A percentile compares a stretch with the other conserved stretches of the same genome.
These are phyloP conservation scores for Iselma pallidipennis DNA, from an alignment of 2,888 invertebrate species.

Conservation along the genomic window DNA sequence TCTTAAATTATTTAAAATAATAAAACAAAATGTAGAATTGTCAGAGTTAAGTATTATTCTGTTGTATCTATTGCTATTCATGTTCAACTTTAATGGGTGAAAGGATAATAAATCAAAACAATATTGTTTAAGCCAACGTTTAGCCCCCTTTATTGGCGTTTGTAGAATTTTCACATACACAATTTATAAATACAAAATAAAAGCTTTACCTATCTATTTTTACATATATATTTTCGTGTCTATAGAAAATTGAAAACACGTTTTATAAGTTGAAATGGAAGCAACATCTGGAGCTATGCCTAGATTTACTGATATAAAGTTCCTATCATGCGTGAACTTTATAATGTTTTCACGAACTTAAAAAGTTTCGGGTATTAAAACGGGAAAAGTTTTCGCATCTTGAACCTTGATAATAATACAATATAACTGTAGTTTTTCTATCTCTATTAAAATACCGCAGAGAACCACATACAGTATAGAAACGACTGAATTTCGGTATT, in stretches of 20 bases:
- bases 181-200: not conserved
- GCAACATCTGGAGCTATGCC: conserved; percentile 28
- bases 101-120: too few species aligned
- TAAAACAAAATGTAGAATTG: too few species aligned
- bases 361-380: conserved; percentile 24
- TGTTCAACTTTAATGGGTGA: too few species aligned
- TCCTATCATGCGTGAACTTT: conserved; percentile 29
- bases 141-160: too few species aligned
- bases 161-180: too few species aligned
- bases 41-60: too few species aligned
- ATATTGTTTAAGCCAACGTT: too few species aligned
- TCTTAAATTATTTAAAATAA: too few species aligned
- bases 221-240: not conserved
- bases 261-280: conserved; percentile 27
- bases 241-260: conserved; percentile 27
- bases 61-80: too few species aligned
- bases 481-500: too few species aligned
- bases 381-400: conserved; percentile 23
- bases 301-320: conserved; percentile 29
- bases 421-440: conserved; percentile 12
- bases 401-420: conserved; percentile 21
- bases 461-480: too few species aligned
- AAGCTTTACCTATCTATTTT: not conserved
- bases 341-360: conserved; percentile 27
- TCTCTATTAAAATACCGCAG: not conserved